Evolutionary conservation across 1,140 invertebrate species (phyloP).

Genomic region (Drosophila arizonae): DNA sequence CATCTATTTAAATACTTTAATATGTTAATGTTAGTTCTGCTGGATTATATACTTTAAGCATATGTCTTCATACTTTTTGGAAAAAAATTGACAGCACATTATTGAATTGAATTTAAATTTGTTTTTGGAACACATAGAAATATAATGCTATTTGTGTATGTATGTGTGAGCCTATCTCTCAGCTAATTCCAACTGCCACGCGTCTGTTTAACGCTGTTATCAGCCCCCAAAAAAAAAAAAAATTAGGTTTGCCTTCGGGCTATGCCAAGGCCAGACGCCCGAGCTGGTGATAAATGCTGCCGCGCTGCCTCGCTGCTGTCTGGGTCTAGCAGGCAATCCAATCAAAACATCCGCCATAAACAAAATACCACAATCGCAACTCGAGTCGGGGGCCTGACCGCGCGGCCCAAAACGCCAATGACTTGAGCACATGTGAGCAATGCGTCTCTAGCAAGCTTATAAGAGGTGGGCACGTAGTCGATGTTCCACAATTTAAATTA

Average conservation of each 20-base stretch:
- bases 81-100: slow-evolving; percentile 47
- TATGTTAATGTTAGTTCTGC: slow-evolving; percentile 3
- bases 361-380: slow-evolving; percentile 51
- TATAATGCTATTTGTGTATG: slow-evolving; percentile 38
- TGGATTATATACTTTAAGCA: slow-evolving; percentile 21
- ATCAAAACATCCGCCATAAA: slow-evolving; percentile 71
- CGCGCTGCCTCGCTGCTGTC: slow-evolving; percentile 24
- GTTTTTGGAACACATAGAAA: slow-evolving; percentile 55
- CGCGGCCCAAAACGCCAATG: slow-evolving; percentile 44
- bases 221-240: slow-evolving; percentile 5
- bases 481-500: background rate
- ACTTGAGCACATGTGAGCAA: slow-evolving; percentile 34
- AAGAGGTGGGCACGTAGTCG: background rate
- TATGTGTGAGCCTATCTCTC: background rate
- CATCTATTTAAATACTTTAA: slow-evolving; percentile 7
- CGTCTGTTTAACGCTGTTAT: slow-evolving; percentile 23
- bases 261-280: slow-evolving; percentile 36
- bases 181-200: slow-evolving; percentile 11
- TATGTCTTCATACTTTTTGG: slow-evolving; percentile 7
- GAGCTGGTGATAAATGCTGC: slow-evolving; percentile 19
- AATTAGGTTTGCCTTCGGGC: slow-evolving; percentile 23
- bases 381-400: slow-evolving; percentile 62
- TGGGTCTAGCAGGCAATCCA: slow-evolving; percentile 47
- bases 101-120: slow-evolving; percentile 45
- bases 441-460: slow-evolving; percentile 7